Percentiles rank a stretch among this genome's conserved stretches.
Conservation (phyloP, 2,113 vertebrate genomes). For the Oreochromis aureus region DNA sequence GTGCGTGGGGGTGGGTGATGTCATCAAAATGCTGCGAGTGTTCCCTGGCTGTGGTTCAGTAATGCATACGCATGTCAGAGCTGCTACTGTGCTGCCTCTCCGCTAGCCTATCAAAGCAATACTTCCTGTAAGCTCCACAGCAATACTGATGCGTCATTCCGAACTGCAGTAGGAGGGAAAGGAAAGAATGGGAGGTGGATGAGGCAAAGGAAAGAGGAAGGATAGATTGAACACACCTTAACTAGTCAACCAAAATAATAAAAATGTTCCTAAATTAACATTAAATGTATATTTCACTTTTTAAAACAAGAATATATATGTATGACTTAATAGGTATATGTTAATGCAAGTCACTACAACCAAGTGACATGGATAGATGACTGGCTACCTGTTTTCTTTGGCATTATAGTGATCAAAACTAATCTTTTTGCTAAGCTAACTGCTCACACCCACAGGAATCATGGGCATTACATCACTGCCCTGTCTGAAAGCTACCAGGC, state of each 20-base stretch:
- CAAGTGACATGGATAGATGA: neutral
- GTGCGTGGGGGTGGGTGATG: slow-evolving; percentile 55
- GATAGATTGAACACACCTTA: neutral
- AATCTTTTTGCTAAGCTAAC: slow-evolving; percentile 3
- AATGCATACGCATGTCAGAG: slow-evolving; percentile 59
- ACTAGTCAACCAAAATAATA: neutral
- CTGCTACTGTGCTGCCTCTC: slow-evolving; percentile 58
- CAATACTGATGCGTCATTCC: slow-evolving; percentile 72
- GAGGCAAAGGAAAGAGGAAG: neutral
- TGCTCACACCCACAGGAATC: slow-evolving; percentile 35
- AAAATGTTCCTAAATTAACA: neutral
- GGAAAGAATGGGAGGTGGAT: slow-evolving; percentile 24
- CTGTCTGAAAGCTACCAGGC: slow-evolving; percentile 27
- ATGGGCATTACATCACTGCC: slow-evolving; percentile 49
- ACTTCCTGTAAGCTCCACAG: slow-evolving; percentile 68
- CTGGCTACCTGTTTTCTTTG: neutral
- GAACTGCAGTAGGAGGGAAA: slow-evolving; percentile 64
- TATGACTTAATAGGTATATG: neutral
- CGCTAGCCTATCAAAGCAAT: slow-evolving; percentile 52
- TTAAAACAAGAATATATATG: neutral
- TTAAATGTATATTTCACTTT: neutral
- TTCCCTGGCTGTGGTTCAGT: slow-evolving; percentile 67
- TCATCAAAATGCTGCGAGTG: slow-evolving; percentile 76
- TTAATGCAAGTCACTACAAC: neutral
- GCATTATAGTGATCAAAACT: neutral